Conservation (phyloP, 2,888 invertebrate genomes). For the Sympetrum striolatum region DNA sequence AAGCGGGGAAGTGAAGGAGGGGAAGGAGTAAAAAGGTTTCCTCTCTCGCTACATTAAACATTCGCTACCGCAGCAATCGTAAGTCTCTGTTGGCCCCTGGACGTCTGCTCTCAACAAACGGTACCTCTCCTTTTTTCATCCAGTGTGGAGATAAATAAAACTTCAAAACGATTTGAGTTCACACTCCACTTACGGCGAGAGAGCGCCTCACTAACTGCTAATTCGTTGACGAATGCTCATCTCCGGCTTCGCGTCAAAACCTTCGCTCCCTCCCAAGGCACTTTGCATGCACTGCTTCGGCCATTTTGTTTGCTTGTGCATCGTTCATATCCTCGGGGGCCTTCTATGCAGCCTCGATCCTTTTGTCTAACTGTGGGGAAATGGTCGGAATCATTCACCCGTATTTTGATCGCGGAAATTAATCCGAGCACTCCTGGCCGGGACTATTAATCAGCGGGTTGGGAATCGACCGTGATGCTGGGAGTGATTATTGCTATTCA, state of each 20-base stretch:
- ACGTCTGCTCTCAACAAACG: not conserved
- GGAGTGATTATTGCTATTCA: not conserved
- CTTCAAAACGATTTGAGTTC: not conserved
- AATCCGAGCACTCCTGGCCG: not conserved
- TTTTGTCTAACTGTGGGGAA: not conserved
- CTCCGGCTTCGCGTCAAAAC: not conserved
- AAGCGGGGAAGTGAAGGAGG: not conserved
- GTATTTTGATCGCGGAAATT: not conserved
- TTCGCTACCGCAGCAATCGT: not conserved
- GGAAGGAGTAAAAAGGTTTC: not conserved
- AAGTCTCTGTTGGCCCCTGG: not conserved
- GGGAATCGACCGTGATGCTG: not conserved
- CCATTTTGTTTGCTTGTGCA: not conserved
- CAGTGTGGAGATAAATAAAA: not conserved
- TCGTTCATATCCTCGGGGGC: not conserved
- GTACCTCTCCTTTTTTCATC: not conserved
- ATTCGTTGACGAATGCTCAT: not conserved
- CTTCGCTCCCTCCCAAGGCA: not conserved
- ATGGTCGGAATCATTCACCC: not conserved
- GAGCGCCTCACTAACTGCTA: not conserved
- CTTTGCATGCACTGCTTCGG: not conserved
- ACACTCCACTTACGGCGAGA: not conserved
- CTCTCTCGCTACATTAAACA: not conserved
- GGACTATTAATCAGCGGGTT: not conserved
- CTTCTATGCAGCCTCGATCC: not conserved